Evolutionary conservation across 2,113 vertebrate species (phyloP).

Genomic region (Oryzias javanicus): DNA sequence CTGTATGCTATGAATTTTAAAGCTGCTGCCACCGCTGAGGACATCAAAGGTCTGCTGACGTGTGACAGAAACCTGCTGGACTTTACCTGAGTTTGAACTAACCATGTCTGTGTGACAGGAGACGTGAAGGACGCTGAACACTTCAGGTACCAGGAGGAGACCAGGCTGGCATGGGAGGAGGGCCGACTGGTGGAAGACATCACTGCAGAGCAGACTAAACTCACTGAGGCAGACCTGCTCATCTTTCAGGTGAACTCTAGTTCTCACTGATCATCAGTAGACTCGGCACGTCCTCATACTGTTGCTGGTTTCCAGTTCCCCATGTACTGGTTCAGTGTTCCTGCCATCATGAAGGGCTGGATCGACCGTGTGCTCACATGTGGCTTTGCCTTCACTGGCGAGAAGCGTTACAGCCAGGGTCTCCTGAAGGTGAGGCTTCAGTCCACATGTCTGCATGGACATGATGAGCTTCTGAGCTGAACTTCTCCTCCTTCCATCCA

Average conservation of each 20-base stretch:
- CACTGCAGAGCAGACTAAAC: conserved; percentile 76
- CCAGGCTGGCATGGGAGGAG: conserved; percentile 72
- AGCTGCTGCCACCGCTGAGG: conserved; percentile 72
- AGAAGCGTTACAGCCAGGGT: conserved; percentile 72
- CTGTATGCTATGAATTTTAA: conserved; percentile 82
- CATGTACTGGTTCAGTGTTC: conserved; percentile 81
- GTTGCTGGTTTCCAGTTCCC: conserved; percentile 71
- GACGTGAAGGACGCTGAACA: conserved; percentile 58
- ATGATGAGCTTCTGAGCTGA: not conserved
- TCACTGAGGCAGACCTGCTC: conserved; percentile 76
- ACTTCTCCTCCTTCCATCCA: conserved; percentile 29
- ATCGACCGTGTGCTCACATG: conserved; percentile 74
- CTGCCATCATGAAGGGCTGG: conserved; percentile 86
- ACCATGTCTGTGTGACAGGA: conserved; percentile 51
- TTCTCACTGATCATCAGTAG: conserved; percentile 11
- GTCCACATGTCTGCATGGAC: not conserved
- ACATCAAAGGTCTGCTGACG: conserved; percentile 71
- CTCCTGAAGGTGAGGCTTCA: conserved; percentile 73
- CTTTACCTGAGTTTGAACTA: not conserved
- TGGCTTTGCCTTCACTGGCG: conserved; percentile 72
- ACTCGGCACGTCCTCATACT: not conserved
- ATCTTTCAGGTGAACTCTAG: conserved; percentile 79
- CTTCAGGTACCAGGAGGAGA: conserved; percentile 72
- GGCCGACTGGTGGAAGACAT: conserved; percentile 75
- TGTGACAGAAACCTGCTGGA: not conserved